Conservation (phyloP, 1,140 invertebrate species). For the Cryptotermes secundus region DNA sequence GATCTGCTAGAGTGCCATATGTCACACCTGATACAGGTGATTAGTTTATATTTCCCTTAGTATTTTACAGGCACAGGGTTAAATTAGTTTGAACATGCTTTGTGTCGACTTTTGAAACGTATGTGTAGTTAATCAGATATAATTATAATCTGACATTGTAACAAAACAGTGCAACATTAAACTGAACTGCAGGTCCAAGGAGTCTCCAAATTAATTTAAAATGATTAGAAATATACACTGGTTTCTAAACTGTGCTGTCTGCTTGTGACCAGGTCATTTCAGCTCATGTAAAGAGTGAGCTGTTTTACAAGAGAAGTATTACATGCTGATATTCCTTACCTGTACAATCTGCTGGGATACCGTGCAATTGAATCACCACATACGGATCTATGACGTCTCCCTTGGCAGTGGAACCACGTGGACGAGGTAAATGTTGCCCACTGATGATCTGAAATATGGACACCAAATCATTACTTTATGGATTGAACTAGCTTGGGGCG, state of each 20-base stretch:
- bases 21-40: too few relatives aligned
- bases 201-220: background rate
- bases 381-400: constrained; percentile 59
- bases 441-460: constrained; percentile 48
- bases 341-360: constrained; percentile 61
- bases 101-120: too few relatives aligned
- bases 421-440: constrained; percentile 63
- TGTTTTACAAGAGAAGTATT: background rate
- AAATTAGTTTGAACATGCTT: too few relatives aligned
- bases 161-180: too few relatives aligned
- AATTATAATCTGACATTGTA: too few relatives aligned
- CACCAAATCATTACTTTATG: background rate
- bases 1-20: too few relatives aligned
- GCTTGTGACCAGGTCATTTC: background rate
- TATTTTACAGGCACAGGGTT: too few relatives aligned
- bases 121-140: too few relatives aligned
- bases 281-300: background rate
- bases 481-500: background rate
- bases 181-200: background rate
- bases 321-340: constrained; percentile 37
- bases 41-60: too few relatives aligned
- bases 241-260: background rate
- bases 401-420: constrained; percentile 60
- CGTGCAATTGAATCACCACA: constrained; percentile 63
- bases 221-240: background rate